These are phyloP conservation scores for Sebastes taczanowskii DNA, from an alignment of 2,797 vertebrate genomes.

Conservation along the genomic window DNA sequence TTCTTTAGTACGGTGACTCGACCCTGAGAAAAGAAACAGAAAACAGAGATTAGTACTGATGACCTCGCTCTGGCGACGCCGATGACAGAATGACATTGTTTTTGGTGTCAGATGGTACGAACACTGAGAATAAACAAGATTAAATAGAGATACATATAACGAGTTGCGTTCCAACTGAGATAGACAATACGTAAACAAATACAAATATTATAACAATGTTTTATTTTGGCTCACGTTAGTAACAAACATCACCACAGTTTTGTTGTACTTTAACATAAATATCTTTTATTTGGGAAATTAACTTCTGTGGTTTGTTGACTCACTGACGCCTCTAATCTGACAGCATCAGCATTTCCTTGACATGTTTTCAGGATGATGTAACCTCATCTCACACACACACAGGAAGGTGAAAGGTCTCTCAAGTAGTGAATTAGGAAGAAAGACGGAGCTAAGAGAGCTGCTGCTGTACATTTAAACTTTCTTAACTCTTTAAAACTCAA, in stretches of 20 bases:
- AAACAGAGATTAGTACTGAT: conserved; percentile 8
- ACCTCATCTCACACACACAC: not conserved
- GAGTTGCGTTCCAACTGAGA: not conserved
- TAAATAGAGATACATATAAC: not conserved
- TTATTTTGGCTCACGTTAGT: not conserved
- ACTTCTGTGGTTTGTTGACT: not conserved
- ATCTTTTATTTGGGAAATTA: not conserved
- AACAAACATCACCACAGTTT: not conserved
- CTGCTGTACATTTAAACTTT: not conserved
- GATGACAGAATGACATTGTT: not conserved
- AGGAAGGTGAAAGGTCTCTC: not conserved
- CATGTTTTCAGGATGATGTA: not conserved
- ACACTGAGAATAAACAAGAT: not conserved
- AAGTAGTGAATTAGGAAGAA: not conserved
- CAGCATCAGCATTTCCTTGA: not conserved
- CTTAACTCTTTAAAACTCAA: not conserved
- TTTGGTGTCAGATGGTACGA: not conserved
- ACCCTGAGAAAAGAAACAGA: conserved; percentile 42
- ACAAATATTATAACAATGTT: not conserved
- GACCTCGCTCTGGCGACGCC: not conserved
- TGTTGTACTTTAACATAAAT: not conserved
- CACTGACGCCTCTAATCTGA: too few species aligned
- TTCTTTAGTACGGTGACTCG: conserved; percentile 65
- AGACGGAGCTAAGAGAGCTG: not conserved
- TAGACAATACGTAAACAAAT: not conserved